Evolutionary conservation across 2,113 vertebrate species (phyloP).

Genomic region (Apodemus sylvaticus): DNA sequence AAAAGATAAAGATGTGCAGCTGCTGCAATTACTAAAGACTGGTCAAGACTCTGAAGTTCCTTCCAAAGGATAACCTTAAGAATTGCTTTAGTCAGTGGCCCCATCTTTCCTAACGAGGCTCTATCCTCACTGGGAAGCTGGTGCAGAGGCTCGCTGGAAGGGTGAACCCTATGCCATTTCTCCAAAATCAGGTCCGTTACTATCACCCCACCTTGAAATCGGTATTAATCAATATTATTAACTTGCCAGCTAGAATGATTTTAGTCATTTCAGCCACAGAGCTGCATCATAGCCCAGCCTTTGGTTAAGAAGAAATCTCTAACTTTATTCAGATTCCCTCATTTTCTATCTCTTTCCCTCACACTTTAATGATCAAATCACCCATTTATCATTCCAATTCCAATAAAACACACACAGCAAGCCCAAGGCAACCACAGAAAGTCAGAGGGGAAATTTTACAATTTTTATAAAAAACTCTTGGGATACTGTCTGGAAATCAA

Average conservation of each 20-base stretch:
- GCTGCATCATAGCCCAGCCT: not conserved
- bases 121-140: not conserved
- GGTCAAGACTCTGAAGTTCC: not conserved
- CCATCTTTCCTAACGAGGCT: not conserved
- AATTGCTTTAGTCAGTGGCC: constrained; percentile 11
- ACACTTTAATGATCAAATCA: constrained; percentile 16
- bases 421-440: constrained; percentile 50
- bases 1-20: not conserved
- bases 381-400: constrained; percentile 38
- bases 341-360: constrained; percentile 36
- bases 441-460: constrained; percentile 59
- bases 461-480: constrained; percentile 55
- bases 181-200: not conserved
- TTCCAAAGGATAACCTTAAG: constrained; percentile 13
- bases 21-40: constrained; percentile 36
- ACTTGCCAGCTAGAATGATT: constrained; percentile 22
- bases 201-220: constrained; percentile 22
- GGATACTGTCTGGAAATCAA: constrained; percentile 45
- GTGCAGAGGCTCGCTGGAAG: not conserved
- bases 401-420: constrained; percentile 43
- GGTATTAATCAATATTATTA: not conserved
- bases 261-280: not conserved
- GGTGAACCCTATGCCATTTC: not conserved
- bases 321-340: constrained; percentile 42
- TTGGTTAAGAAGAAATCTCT: constrained; percentile 46